Base-by-base conservation (phyloP, 2,797 vertebrate genomes). In the Glyptemys insculpta region DNA sequence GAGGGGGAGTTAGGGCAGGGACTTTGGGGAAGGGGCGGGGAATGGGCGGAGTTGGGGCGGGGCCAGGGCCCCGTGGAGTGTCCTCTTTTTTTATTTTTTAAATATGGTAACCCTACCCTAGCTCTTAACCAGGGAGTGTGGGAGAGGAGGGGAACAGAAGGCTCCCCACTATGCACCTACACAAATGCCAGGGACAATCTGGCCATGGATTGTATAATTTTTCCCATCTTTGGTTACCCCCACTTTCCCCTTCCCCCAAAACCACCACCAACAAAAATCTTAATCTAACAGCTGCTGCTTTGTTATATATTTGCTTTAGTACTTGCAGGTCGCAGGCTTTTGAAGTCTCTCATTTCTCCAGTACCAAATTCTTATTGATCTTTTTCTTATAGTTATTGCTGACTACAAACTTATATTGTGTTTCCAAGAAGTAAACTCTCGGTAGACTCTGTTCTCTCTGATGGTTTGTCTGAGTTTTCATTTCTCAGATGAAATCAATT, bases 111-210 rank as follows among this genome's bases (percentile, higher is more conserved):
- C n/a, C n/a, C n/a, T n/a, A n/a, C 44, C 27, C 19, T 72, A 72
- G 23, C 44, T 27, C 44, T 16, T 31, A 8, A 47, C 27, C 3
- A 47, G 50, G 50, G 49, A 57, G 18, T 21, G 37, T 44, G 52
- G 12, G 23, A 31, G 4, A 76, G 62, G 34, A 31, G 62, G 65
- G 12, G 79, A 9, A 0, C 87, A 79, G 16, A 4, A 72, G 25
- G 12, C 5, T 76, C 65, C 19, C 18, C 83, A 83, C 7, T 50
- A 0, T 65, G 5, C 57, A 65, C 52, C 62, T 8, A 1, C 12
- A 4, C 0, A 0, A 7, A 34, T 10, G 4, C 7, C 19, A 0
- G 1, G 7, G 29, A 29, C 34, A 83, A 34, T 80, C 62, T 54
- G 41, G 37, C n/a, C 31, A 7, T 2, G n/a, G 21, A 12, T 29